phyloP scores from a whole-genome alignment of 2,113 vertebrate genomes.

The Syrmaticus mikado region DNA sequence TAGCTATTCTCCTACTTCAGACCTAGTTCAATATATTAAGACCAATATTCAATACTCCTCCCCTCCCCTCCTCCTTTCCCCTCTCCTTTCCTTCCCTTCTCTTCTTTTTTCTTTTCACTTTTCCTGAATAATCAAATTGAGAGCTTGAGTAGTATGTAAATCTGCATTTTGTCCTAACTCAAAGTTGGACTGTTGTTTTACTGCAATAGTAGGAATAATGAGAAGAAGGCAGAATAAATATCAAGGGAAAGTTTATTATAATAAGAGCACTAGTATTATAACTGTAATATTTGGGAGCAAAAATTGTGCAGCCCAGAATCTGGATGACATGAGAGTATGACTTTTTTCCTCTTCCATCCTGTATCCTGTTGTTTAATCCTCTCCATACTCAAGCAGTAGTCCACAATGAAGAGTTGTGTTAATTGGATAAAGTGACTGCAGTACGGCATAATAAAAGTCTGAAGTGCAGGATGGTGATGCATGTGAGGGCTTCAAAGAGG shows the following conservation, averaged over 20 bases:
- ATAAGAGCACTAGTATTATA: not conserved
- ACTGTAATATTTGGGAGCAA: not conserved
- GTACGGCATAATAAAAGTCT: not conserved
- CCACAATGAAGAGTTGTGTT: not conserved
- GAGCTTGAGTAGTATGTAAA: not conserved
- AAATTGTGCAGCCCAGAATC: not conserved
- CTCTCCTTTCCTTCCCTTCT: too few species aligned
- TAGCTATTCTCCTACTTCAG: not conserved
- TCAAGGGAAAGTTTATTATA: not conserved
- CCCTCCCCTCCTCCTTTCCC: too few species aligned
- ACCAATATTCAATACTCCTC: accelerated
- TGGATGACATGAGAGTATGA: not conserved
- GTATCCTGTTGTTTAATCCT: not conserved
- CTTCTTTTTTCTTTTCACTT: not conserved
- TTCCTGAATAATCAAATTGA: not conserved
- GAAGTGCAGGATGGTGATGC: not conserved
- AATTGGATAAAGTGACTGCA: not conserved
- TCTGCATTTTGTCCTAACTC: not conserved
- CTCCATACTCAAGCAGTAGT: not conserved
- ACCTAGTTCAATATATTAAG: not conserved
- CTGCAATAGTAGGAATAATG: not conserved
- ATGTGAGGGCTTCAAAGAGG: not conserved
- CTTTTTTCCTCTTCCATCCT: not conserved
- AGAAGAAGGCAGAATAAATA: not conserved
- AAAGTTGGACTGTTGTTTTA: not conserved